Percentiles rank a stretch among this genome's conserved stretches.
These are phyloP conservation scores for Lasioglossum leucozonium DNA, from an alignment of 2,888 invertebrate genomes.

Conservation along the genomic window DNA sequence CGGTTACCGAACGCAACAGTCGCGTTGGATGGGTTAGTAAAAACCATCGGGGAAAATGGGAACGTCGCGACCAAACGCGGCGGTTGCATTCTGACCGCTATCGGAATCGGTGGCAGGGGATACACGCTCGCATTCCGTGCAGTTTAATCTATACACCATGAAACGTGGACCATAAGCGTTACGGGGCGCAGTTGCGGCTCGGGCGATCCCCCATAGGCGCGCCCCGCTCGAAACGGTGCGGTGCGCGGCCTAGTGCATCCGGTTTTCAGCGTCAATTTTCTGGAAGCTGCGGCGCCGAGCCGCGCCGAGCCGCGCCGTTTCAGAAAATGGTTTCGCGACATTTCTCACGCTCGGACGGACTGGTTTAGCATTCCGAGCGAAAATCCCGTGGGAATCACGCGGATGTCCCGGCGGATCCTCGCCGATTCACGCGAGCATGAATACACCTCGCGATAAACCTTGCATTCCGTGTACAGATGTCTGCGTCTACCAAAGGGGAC, in stretches of 20 bases:
- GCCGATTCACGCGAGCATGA: slow-evolving; percentile 11
- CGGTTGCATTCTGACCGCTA: neutral
- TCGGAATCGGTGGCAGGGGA: neutral
- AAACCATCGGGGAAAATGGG: neutral
- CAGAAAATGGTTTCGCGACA: neutral
- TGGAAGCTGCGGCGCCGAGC: neutral
- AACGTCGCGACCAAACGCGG: neutral
- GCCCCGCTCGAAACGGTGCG: neutral
- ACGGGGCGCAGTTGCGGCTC: slow-evolving; percentile 7
- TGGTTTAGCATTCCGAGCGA: slow-evolving; percentile 12
- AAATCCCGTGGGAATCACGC: neutral
- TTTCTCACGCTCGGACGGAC: slow-evolving; percentile 15
- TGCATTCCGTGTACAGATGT: neutral
- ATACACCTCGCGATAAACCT: neutral
- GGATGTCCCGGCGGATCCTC: slow-evolving; percentile 6
- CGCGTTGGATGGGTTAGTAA: neutral
- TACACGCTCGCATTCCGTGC: neutral
- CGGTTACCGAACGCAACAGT: neutral
- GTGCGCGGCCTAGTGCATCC: neutral
- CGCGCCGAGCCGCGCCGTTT: neutral
- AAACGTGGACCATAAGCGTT: neutral
- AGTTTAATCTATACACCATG: slow-evolving; percentile 10
- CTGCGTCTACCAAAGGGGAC: neutral
- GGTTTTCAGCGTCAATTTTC: slow-evolving; percentile 19
- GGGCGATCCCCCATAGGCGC: neutral